Conservation (phyloP, 2,113 vertebrate species). For the Strix aluco region DNA sequence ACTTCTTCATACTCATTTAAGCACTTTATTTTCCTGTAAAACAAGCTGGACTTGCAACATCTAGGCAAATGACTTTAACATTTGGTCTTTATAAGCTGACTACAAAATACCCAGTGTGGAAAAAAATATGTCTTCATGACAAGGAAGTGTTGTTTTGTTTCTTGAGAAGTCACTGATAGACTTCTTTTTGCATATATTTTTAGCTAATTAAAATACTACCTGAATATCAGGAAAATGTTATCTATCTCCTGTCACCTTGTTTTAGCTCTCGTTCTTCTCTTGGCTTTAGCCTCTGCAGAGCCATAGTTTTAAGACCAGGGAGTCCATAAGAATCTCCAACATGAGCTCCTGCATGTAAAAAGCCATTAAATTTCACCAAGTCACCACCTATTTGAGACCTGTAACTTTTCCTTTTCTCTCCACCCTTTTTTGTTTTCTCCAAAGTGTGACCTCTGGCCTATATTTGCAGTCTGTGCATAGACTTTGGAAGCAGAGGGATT, state of each 20-base stretch:
- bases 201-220: background rate
- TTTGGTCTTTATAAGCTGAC: background rate
- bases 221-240: background rate
- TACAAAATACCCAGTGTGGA: background rate
- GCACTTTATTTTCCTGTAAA: background rate
- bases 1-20: background rate
- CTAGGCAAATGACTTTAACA: background rate
- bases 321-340: background rate
- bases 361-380: background rate
- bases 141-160: background rate
- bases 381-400: background rate
- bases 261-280: background rate
- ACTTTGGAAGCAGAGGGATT: conserved; percentile 6
- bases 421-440: background rate
- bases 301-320: background rate
- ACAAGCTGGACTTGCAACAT: background rate
- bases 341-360: background rate
- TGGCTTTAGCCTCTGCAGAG: background rate
- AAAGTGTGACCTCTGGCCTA: conserved; percentile 6
- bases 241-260: background rate
- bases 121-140: background rate
- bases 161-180: background rate
- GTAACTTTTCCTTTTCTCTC: conserved; percentile 3
- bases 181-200: background rate
- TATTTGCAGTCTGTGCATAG: background rate